A percentile compares a stretch with the other conserved stretches of the same genome.
These are phyloP conservation scores for Acrocephalus kingi DNA, from an alignment of 2,113 vertebrate species.

Conservation along the genomic window DNA sequence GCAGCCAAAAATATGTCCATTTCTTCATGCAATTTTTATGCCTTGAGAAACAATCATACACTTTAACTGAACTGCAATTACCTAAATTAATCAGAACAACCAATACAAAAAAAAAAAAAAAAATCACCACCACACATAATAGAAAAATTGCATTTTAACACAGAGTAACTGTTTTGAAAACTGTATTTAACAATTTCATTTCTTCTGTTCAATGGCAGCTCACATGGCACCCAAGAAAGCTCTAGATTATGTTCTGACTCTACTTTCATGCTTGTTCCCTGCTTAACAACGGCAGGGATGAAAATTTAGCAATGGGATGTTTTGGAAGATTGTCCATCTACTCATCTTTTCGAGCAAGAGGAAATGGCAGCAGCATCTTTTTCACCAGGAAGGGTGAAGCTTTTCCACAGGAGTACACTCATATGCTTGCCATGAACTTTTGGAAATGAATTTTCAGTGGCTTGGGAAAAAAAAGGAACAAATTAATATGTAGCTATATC, in stretches of 20 bases:
- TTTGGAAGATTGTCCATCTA: not conserved
- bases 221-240: not conserved
- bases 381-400: not conserved
- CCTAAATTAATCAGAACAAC: not conserved
- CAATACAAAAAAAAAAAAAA: not conserved
- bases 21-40: not conserved
- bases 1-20: not conserved
- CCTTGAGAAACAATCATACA: not conserved
- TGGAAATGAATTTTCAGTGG: not conserved
- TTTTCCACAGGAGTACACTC: not conserved
- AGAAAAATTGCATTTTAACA: not conserved
- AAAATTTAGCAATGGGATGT: not conserved
- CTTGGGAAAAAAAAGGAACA: not conserved
- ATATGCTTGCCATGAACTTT: not conserved
- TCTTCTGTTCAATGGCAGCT: not conserved
- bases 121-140: not conserved
- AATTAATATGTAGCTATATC: not conserved
- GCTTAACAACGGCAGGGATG: not conserved
- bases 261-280: not conserved
- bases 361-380: not conserved
- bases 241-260: not conserved
- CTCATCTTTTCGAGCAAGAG: not conserved
- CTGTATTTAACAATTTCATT: not conserved
- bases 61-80: not conserved
- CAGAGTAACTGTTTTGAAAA: not conserved